Evolutionary conservation across 2,113 vertebrate genomes (phyloP), one percentile per base, ranked within the genome.

Genomic region (Circaetus cinerascens): DNA sequence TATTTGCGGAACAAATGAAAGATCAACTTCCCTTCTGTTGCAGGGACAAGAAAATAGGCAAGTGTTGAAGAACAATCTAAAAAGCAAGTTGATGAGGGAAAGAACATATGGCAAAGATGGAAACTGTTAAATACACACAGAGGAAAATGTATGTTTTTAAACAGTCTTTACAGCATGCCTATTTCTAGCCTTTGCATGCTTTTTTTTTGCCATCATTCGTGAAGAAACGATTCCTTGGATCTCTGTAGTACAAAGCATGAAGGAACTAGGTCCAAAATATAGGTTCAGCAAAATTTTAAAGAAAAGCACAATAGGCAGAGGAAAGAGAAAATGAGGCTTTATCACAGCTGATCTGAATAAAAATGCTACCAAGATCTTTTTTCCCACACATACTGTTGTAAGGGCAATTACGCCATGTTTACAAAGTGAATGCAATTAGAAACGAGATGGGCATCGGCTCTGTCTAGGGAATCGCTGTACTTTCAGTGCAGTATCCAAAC

Each of bases 1-100:
- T 97, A 96, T 97, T 97, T 97, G 95, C 1, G 0, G 80, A 95
- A 96, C 95, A 95, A 97, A 97, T 95, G 91, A 96, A 95, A 97
- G 94, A 96, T 95, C 91, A 97, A 95, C 86, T 95, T 90, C 83
- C 95, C 96, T 94, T 97, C 91, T 96, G 95, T 82, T 90, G 71
- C 45, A 90, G 53, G 85, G 59, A 32, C 64, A 89, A 78, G 86
- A 95, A 96, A 94, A 97, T 51, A 97, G 48, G 59, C 75, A 88
- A 96, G 53, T 63, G 80, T 84, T 97, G 85, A 96, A 96, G 95
- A 95, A 96, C 76, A 87, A 96, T 96, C 89, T 82, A 93, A 97
- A 97, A 94, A 86, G 77, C 95, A 97, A 96, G 93, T 95, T 95
- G 81, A 94, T 81, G 80, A 97, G 36, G 85, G 77, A 78, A 91